These are phyloP conservation scores for Epinotia demarniana DNA, from an alignment of 2,888 invertebrate genomes.

Conservation along the genomic window DNA sequence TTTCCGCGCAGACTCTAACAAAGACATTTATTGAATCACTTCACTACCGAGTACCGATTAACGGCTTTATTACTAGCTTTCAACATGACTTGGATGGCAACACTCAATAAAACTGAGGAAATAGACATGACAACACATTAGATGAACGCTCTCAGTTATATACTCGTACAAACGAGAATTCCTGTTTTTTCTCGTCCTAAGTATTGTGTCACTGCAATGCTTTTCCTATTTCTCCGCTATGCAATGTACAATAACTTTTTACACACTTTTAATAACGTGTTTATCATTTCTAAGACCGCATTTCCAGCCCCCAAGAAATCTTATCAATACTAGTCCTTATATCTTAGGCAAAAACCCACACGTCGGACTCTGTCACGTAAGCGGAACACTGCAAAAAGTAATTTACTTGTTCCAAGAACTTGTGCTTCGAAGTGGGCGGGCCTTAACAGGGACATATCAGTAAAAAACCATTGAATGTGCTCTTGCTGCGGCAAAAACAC, in stretches of 20 bases:
- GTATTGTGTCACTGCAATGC: slow-evolving; percentile 20
- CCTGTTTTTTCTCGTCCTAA: not conserved
- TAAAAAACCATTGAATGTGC: slow-evolving; percentile 33
- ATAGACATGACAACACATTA: not conserved
- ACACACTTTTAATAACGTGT: slow-evolving; percentile 11
- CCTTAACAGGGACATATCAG: slow-evolving; percentile 36
- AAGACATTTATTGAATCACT: not conserved
- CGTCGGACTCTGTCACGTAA: slow-evolving; percentile 37
- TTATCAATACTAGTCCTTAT: slow-evolving; percentile 32
- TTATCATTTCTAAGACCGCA: slow-evolving; percentile 3
- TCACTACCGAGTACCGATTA: not conserved
- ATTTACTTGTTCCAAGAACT: slow-evolving; percentile 47
- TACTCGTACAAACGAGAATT: not conserved
- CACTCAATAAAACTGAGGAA: slow-evolving; percentile 16
- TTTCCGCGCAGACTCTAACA: not conserved
- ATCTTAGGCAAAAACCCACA: slow-evolving; percentile 26
- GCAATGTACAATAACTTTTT: slow-evolving; percentile 18
- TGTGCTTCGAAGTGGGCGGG: slow-evolving; percentile 46
- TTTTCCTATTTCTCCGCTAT: slow-evolving; percentile 7
- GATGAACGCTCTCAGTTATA: not conserved
- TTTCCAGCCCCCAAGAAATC: not conserved
- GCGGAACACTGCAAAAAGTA: slow-evolving; percentile 46
- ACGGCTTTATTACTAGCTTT: slow-evolving; percentile 5
- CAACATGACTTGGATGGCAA: slow-evolving; percentile 6
- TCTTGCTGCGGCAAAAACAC: slow-evolving; percentile 4